These are phyloP conservation scores for Willowsia nigromaculata DNA, from an alignment of 2,888 invertebrate species.

Conservation along the genomic window DNA sequence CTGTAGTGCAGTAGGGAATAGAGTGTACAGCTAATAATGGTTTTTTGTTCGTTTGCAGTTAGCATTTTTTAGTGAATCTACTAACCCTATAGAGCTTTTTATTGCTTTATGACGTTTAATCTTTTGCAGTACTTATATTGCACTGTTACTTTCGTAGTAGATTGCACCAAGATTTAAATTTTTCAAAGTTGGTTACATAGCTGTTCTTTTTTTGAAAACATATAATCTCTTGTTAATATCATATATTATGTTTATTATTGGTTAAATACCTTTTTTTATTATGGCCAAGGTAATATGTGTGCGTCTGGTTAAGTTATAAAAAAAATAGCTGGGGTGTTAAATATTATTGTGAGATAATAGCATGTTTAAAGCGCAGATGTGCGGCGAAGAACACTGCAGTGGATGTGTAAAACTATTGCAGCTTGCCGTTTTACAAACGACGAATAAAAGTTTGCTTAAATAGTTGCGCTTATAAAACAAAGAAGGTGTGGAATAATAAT, in stretches of 20 bases:
- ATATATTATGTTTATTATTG: constrained; percentile 33
- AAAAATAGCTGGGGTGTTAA: constrained; percentile 40
- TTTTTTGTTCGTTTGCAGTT: not conserved
- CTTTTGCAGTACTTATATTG: constrained; percentile 25
- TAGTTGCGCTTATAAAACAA: constrained; percentile 17
- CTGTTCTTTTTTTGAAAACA: constrained; percentile 16
- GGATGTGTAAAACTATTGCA: constrained; percentile 20
- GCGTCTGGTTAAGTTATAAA: constrained; percentile 5
- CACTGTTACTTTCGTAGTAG: constrained; percentile 39
- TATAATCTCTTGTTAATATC: constrained; percentile 16
- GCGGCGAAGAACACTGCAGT: constrained; percentile 48
- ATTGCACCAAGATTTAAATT: constrained; percentile 14
- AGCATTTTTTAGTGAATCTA: not conserved
- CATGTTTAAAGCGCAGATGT: constrained; percentile 51
- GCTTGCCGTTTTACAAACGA: not conserved
- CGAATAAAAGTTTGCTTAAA: constrained; percentile 39
- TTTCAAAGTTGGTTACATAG: constrained; percentile 18
- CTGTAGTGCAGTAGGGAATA: not conserved
- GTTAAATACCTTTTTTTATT: constrained; percentile 30
- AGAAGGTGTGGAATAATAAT: not conserved
- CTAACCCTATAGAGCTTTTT: not conserved
- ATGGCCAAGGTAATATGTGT: constrained; percentile 30
- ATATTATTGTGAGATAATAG: constrained; percentile 40
- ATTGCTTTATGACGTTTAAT: constrained; percentile 37
- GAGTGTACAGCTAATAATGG: not conserved